Base-by-base conservation (phyloP, 2,113 vertebrate species). In the Tamias sibiricus region DNA sequence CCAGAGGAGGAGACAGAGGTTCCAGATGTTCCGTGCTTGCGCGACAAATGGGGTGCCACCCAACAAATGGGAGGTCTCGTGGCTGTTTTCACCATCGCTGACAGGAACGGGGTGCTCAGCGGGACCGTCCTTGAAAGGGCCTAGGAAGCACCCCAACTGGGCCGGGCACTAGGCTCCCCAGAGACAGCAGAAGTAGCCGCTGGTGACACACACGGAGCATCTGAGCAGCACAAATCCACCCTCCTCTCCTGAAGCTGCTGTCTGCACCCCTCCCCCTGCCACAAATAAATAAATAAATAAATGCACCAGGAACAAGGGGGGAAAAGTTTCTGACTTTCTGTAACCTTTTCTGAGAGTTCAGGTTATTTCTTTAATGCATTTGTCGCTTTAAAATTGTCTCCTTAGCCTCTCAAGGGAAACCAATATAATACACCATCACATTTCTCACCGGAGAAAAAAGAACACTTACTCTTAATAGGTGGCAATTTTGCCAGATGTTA, bases 401-500 rank as follows among this genome's bases (percentile, higher is more conserved):
- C 98, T 99, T 99, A 98, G 99, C 98, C 98, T 99, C 99, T 99
- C 98, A 98, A 97, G 99, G 98, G 98, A 99, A 99, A 99, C 98
- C 98, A 98, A 98, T 99, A 98, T 99, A 99, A 99, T 99, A 99
- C 98, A 97, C 98, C 97, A 99, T 99, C 99, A 98, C 98, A 99
- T 99, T 98, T 99, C 99, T 99, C 98, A 98, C 99, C 99, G 98
- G 99, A 99, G 98, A 99, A 99, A 99, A 99, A 99, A 99, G 99
- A 99, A 99, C 99, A 99, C 99, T 99, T 99, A 99, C 99, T 99
- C 99, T 99, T 99, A 99, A 99, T 99, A 99, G 99, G 99, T 99
- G 99, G 99, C 99, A 99, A 99, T 99, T 99, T 99, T 99, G 99
- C 99, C 99, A 99, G 99, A 99, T 99, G 99, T 99, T 99, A 99